Evolutionary conservation across 2,888 invertebrate species (phyloP).

Genomic region (Habrosyne pyritoides): DNA sequence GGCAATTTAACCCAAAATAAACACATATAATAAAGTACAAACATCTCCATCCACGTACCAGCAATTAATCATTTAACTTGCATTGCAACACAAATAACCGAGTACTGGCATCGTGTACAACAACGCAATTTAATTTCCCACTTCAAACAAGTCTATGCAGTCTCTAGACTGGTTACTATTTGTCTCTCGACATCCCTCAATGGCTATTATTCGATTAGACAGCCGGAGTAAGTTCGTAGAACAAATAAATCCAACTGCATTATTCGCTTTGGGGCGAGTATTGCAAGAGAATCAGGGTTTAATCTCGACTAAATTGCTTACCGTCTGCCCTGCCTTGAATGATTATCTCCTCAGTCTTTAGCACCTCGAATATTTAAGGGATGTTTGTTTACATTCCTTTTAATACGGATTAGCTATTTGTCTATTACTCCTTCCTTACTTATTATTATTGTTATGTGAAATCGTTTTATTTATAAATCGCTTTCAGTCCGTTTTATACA

Average conservation of each 20-base stretch:
- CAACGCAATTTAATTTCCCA: conserved; percentile 40
- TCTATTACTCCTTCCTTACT: too few relatives aligned
- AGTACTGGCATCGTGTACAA: conserved; percentile 5
- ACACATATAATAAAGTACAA: background rate
- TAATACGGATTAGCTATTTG: background rate
- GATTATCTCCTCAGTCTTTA: conserved; percentile 51
- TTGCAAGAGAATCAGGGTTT: conserved; percentile 55
- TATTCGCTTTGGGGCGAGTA: conserved; percentile 54
- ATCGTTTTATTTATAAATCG: too few relatives aligned
- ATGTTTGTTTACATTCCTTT: conserved; percentile 5
- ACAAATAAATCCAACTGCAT: conserved; percentile 61
- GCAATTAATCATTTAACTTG: background rate
- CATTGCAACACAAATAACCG: background rate
- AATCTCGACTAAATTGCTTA: conserved; percentile 62
- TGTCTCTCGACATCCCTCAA: conserved; percentile 41
- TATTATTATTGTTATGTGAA: too few relatives aligned
- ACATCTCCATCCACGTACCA: background rate
- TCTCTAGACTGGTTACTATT: conserved; percentile 26
- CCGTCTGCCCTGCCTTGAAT: conserved; percentile 46
- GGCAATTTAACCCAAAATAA: background rate
- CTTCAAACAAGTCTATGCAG: conserved; percentile 22
- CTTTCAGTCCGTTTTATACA: too few relatives aligned
- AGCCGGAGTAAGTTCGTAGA: conserved; percentile 38
- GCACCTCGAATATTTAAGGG: conserved; percentile 37
- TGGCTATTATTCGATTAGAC: conserved; percentile 59